phyloP scores from a whole-genome alignment of 2,888 invertebrate species.

The Mycogona germanica region DNA sequence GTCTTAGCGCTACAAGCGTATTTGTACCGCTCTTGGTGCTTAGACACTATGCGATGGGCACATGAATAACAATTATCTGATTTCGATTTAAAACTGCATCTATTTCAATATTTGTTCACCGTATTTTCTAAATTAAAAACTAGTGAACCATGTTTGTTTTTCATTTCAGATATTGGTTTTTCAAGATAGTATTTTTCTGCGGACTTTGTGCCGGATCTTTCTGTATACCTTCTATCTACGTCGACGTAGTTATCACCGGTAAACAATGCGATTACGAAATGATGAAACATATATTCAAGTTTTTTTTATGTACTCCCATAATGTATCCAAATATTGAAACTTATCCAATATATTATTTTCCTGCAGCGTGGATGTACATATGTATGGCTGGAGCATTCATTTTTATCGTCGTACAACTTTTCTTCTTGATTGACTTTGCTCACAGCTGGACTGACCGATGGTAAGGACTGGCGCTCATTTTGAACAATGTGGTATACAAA shows the following conservation, averaged over 20 bases:
- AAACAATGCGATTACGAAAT: no score
- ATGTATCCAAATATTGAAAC: background rate
- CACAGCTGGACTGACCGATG: slow-evolving; percentile 37
- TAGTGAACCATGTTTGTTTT: background rate
- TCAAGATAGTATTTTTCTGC: slow-evolving; percentile 32
- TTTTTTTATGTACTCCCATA: background rate
- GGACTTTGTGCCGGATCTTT: slow-evolving; percentile 34
- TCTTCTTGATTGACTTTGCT: slow-evolving; percentile 38
- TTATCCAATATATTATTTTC: no score
- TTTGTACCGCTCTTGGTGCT: no score
- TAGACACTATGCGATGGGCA: no score
- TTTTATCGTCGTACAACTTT: slow-evolving; percentile 37
- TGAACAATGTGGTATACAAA: no score
- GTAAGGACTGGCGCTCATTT: no score
- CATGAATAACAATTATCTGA: no score
- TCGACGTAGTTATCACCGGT: slow-evolving; percentile 31
- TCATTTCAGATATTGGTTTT: slow-evolving; percentile 25
- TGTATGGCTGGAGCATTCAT: slow-evolving; percentile 36
- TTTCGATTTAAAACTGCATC: no score
- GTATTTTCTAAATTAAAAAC: no score
- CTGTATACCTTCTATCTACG: slow-evolving; percentile 30
- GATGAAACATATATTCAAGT: no score
- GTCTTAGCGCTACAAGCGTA: no score
- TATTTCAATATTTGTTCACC: no score
- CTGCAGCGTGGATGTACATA: slow-evolving; percentile 38